Evolutionary conservation across 64 coral and sea anemone species (phyloP), one percentile per base, ranked within the genome.

Genomic region (Stylophora pistillata): DNA sequence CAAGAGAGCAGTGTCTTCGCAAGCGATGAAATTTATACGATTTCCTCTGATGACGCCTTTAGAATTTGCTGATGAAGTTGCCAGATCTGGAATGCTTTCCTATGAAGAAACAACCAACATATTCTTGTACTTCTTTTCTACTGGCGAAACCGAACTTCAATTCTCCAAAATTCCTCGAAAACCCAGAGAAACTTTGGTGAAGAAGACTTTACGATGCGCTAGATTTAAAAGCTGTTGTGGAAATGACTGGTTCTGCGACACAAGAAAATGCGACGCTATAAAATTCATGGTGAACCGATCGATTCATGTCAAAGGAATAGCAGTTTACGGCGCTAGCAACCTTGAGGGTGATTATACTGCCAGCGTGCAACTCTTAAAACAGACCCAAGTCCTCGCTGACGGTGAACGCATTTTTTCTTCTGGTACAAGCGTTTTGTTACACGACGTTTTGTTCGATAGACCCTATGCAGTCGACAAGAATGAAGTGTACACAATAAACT

Each of bases 221-320:
- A 59, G 94, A 72, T 95, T 95, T 78, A 91, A 91, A 78, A 95
- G 94, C 73, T 95, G 94, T 73, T 95, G 94, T 55, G 94, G 94
- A 61, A 95, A 92, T 62, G 94, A 95, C 55, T 95, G 94, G 94
- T 95, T 95, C 23, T 95, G 94, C 72, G 94, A 95, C 74, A 95
- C 94, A 52, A 92, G 86, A 72, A 95, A 95, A 74, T 85, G 83
- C 62, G 94, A 95, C 85, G 94, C 90, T 15, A 89, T 95, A n/a
- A 89, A 95, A 71, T 95, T 95, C 68, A 92, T 88, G 33, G 88
- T 91, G 13, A 90, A 95, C 79, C 86, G 78, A 14, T 65, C 88
- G 14, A 59, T 95, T 0, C 74, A 79, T 53, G 82, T 95, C 18
- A 95, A 89, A 85, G 94, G 94, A 12, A 86, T 95, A 23, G 94